These are phyloP conservation scores for Micropoecilia bifurca DNA, from an alignment of 2,797 vertebrate species.

Conservation along the genomic window DNA sequence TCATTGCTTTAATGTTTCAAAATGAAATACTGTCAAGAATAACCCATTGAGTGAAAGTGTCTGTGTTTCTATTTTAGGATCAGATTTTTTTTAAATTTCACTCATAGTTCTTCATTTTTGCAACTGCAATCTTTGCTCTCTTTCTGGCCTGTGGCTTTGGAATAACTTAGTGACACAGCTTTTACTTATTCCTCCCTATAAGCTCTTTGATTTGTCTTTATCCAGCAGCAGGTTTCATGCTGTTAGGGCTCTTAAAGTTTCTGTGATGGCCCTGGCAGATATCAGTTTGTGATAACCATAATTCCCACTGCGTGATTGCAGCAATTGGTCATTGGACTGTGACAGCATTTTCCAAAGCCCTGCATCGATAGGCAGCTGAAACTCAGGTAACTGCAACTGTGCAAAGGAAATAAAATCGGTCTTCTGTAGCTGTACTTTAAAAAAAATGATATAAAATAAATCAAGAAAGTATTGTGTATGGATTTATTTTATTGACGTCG, in stretches of 20 bases:
- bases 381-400: conserved; percentile 5
- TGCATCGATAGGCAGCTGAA: not conserved
- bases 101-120: not conserved
- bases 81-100: not conserved
- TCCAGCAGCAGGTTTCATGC: conserved; percentile 1
- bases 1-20: conserved; percentile 2
- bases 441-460: not conserved
- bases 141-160: not conserved
- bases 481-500: conserved; percentile 15
- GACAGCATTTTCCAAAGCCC: conserved; percentile 23
- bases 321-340: conserved; percentile 23
- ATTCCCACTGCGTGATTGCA: conserved; percentile 17
- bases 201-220: not conserved
- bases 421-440: not conserved
- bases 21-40: not conserved
- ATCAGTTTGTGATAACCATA: conserved; percentile 21
- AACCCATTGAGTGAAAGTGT: conserved; percentile 3
- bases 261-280: conserved; percentile 14
- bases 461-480: not conserved
- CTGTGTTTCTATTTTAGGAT: not conserved
- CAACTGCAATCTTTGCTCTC: not conserved
- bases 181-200: not conserved
- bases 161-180: not conserved
- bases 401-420: conserved; percentile 11
- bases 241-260: conserved; percentile 19